Base-by-base conservation (phyloP, 2,113 vertebrate genomes). In the Platysteira castanea region DNA sequence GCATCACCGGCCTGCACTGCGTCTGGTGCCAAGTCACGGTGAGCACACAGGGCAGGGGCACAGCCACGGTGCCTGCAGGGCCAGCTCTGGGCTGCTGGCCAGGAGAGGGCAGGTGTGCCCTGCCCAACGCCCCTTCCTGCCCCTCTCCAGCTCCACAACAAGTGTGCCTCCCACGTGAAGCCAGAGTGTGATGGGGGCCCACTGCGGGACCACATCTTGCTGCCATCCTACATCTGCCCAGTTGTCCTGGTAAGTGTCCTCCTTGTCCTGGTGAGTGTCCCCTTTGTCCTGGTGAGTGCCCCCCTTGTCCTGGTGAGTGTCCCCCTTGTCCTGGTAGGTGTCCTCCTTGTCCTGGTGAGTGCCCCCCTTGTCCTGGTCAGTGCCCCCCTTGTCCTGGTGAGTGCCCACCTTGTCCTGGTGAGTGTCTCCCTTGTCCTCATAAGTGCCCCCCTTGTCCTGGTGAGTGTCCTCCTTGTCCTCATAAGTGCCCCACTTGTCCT, bases 1-100 rank as follows among this genome's bases (percentile, higher is more conserved):
- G 99, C 78, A 98, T 99, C 95, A 99, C 99, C 0, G 99, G 99
- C 50, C 97, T 99, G 94, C 99, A 99, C 98, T 99, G 99, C 23
- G 99, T 99, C 89, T 99, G 99, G 99, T 99, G 99, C 97, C 99
- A 99, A 92, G 97, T 99, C 95, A 99, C 99, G 28, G 99, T 99
- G 98, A 99, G 99, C 98, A 39, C 11, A 2, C 22, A 1, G 64
- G 39, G 17, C 44, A 2, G 6, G 31, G 27, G 16, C 22, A 27
- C n/a, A 4, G 8, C 16, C 77, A 7, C 39, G 9, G 75, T 0
- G 3, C 54, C 52, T 0, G 2, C 35, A 2, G 0, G 5, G 57
- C 53, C 1, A 0, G 33, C 31, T 23, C 41, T 5, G 33, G 18
- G 42, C 83, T 15, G 9, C 20, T 59, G 7, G 2, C 7, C 42